Base-by-base conservation (phyloP, 2,888 invertebrate genomes). In the Drosophila differens region DNA sequence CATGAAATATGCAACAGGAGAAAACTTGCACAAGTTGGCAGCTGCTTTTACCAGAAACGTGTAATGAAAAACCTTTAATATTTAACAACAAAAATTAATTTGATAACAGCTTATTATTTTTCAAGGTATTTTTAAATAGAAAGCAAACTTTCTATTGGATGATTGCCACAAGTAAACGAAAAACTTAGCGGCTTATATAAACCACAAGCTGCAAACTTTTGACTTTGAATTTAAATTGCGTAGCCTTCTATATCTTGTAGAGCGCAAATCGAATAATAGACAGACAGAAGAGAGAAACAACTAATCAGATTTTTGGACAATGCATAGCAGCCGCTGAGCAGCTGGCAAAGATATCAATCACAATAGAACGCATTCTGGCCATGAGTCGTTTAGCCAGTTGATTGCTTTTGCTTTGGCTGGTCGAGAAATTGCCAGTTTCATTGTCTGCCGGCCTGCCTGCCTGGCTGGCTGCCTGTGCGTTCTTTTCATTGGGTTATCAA, bases 331-430 rank as follows among this genome's bases (percentile, higher is more conserved):
- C 14, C 22, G 44, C 22, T 22, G 33, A 63, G 25, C 74, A 59
- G 65, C 39, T 44, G 37, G 37, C 32, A 47, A 14, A 6, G 60
- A 61, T 22, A 22, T 28, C 65, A 37, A 64, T 35, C 28, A 65
- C 52, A 64, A 64, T 64, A 4, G 49, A 59, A 32, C 25, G 30
- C 25, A 51, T 25, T 62, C 28, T 9, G 32, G 10, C 47, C 58
- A 44, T 28, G 22, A 25, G 41, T 28, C 22, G 25, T 47, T 28
- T 39, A n/a, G 14, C 35, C 74, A 52, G 37, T 37, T 33, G 55
- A 71, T 54, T 60, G 60, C 37, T 33, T 53, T 53, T 16, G 47
- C 25, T 22, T 47, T 47, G 12, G n/a, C n/a, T 22, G 51, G 10
- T 12, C 16, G 2, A 47, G 12, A 51, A 65, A 28, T 49, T 28